Evolutionary conservation across 2,888 invertebrate genomes (phyloP), one percentile per base, ranked within the genome.

Genomic region (Dione juno): DNA sequence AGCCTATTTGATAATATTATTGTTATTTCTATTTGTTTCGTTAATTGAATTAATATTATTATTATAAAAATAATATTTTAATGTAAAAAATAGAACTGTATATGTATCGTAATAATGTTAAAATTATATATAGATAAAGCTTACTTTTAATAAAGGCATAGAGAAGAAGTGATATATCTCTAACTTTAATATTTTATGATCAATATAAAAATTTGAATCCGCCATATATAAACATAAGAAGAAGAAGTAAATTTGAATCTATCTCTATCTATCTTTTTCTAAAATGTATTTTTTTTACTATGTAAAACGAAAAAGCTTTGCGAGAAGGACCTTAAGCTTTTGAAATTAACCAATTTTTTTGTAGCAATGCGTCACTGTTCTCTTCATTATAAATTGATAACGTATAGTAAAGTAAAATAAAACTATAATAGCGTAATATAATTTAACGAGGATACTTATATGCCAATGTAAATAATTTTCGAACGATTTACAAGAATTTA

Each of bases 391-490:
- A 57, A 54, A n/a, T 1, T 16, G 5, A 43, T 43, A 41, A 2
- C 1, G 19, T 9, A 14, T 59, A 59, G n/a, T 41, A 41, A 28
- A 59, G 19, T 21, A 41, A 13, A 59, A 43, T 43, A 43, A 43
- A 61, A 61, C 3, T 21, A 45, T 45, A 57, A 37, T 28, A 28
- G 43, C 28, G 5, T 45, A n/a, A 45, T 45, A 61, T 64, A 50
- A 19, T 64, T 50, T 50, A 64, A 37, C 37, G 19, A 13, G 19
- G 50, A 64, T 19, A 64, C 19, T 64, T 19, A 64, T 8, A 50
- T 64, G 64, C 48, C 64, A 64, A 50, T 64, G 50, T 64, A 52
- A 64, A 64, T 64, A 64, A 64, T 64, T 64, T 64, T 64, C 52
- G 37, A 64, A 52, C 64, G 19, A 64, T 64, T 52, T 64, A 19